Base-by-base conservation (phyloP, 1,140 invertebrate species). In the Drosophila burlai region DNA sequence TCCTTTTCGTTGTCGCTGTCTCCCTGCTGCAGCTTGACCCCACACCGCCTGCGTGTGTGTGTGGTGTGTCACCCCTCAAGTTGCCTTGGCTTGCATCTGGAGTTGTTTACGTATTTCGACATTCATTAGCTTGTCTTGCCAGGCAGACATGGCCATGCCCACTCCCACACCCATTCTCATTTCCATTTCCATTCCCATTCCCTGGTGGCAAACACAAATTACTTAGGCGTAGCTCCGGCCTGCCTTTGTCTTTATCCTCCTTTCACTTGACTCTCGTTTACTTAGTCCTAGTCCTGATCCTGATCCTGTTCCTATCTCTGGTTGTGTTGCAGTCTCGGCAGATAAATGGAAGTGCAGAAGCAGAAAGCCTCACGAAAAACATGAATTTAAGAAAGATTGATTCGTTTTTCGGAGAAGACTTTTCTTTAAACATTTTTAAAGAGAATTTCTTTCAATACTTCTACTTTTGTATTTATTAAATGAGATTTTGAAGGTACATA, bases 61-160 rank as follows among this genome's bases (percentile, higher is more conserved):
- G 46, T 47, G 46, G 1, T n/a, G 24, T 43, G 26, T 31, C 26
- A 31, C 26, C 36, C 52, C 47, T 10, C 8, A 24, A 29, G 47
- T 31, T 61, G 49, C 42, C 50, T 2, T 13, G 26, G 13, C 10
- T 26, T 69, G 57, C 47, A 58, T 34, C 29, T 57, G 31, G 26
- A 21, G 40, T 21, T 54, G 60, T 59, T 49, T 69, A 46, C 68
- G 46, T 71, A 36, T 54, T 65, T 76, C 78, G 61, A 54, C 84
- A 89, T 86, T 86, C 83, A 86, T 86, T 86, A 86, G 83, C 83
- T 46, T 69, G 72, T 62, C 55, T 55, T 57, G 26, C 49, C 29
- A n/a, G 15, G 26, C 26, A n/a, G 15, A 15, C 24, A 31, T 7
- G 29, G 0, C 29, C 29, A 31, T 7, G 7, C 29, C 29, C 26